Percentiles rank a stretch among this genome's conserved stretches.
Conservation (phyloP, 2,113 vertebrate genomes). For the Sciurus niger region DNA sequence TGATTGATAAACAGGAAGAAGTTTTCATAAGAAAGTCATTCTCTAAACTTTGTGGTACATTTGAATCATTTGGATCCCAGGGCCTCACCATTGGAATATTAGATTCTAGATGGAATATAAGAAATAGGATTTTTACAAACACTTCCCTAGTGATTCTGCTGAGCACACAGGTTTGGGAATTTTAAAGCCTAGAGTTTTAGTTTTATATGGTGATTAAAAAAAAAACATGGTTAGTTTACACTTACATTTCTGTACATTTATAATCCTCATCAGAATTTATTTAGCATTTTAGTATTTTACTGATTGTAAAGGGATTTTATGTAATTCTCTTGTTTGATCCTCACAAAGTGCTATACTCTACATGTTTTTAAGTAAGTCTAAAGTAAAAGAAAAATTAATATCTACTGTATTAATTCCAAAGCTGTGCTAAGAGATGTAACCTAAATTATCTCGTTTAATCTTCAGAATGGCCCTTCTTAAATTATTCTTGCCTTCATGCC, state of each 20-base stretch:
- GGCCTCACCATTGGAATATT: background rate
- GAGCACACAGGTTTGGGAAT: background rate
- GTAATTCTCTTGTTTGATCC: background rate
- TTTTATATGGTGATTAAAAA: background rate
- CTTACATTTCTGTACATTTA: background rate
- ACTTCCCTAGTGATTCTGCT: background rate
- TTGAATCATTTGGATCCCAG: conserved; percentile 4
- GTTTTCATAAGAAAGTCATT: background rate
- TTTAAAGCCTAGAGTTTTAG: background rate
- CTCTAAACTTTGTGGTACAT: background rate
- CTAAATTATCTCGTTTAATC: conserved; percentile 33
- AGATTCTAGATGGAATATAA: conserved; percentile 8
- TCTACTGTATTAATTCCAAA: conserved; percentile 43
- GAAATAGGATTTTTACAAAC: conserved; percentile 22
- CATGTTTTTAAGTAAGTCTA: conserved; percentile 24
- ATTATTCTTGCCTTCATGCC: conserved; percentile 10
- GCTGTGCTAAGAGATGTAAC: background rate
- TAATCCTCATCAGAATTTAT: conserved; percentile 17
- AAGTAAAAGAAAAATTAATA: conserved; percentile 44
- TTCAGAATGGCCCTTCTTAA: background rate
- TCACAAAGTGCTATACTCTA: background rate
- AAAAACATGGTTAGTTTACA: background rate
- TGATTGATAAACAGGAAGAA: background rate
- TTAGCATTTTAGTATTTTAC: background rate
- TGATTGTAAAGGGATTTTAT: conserved; percentile 10